A percentile compares a stretch with the other conserved stretches of the same genome.
These are phyloP conservation scores for Acheta domesticus DNA, from an alignment of 2,888 invertebrate species.

Conservation along the genomic window DNA sequence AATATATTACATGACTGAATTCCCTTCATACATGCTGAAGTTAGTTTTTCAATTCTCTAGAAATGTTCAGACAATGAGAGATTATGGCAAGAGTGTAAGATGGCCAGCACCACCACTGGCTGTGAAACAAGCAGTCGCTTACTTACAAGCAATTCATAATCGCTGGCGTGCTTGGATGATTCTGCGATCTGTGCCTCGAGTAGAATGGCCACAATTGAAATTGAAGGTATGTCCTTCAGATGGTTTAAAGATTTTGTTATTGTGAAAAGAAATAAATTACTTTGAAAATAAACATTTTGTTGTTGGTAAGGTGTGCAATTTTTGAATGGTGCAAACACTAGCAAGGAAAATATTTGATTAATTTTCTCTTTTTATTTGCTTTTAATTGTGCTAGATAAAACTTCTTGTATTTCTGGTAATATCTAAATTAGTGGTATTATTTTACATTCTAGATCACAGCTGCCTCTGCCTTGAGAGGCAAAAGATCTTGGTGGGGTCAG, in stretches of 20 bases:
- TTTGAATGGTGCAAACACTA: too few species aligned
- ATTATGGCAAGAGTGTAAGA: slow-evolving; percentile 70
- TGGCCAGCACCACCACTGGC: slow-evolving; percentile 82
- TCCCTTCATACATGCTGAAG: too few species aligned
- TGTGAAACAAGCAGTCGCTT: slow-evolving; percentile 59
- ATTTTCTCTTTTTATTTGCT: too few species aligned
- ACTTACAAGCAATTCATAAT: slow-evolving; percentile 62
- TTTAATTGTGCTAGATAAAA: not conserved
- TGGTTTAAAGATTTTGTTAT: not conserved
- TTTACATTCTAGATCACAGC: slow-evolving; percentile 57
- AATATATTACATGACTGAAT: too few species aligned
- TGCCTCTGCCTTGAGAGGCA: slow-evolving; percentile 66
- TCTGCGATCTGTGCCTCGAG: slow-evolving; percentile 71
- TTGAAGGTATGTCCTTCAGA: slow-evolving; percentile 54
- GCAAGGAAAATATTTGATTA: too few species aligned
- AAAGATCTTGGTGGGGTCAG: slow-evolving; percentile 69
- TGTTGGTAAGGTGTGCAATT: not conserved
- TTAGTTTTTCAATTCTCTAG: slow-evolving; percentile 40
- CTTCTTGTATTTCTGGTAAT: not conserved
- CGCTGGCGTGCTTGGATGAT: slow-evolving; percentile 87
- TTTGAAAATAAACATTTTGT: not conserved
- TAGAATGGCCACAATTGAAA: slow-evolving; percentile 84
- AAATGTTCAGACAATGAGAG: slow-evolving; percentile 61
- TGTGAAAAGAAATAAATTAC: not conserved
- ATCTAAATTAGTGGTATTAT: not conserved